Base-by-base conservation (phyloP, 2,888 invertebrate species). In the Oxyteleia sp. region DNA sequence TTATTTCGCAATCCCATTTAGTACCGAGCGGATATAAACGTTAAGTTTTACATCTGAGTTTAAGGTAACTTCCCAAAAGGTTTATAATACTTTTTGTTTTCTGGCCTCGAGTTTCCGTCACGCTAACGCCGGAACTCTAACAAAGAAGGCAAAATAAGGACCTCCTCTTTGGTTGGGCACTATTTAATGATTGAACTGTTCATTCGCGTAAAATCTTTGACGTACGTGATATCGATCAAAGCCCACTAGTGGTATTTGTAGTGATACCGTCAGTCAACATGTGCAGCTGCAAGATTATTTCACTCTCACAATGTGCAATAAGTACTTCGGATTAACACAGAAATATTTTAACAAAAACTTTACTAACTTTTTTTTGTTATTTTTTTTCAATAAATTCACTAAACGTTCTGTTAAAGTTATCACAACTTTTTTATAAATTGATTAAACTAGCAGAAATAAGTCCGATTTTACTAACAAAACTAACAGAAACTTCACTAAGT, bases 81-180 rank as follows among this genome's bases (percentile, higher is more conserved):
- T 63, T 74, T 78, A 55, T 43, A 71, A 51, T 76, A 57, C 66
- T 76, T 64, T 75, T 79, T 83, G 83, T 79, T 83, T 83, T 69
- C 59, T 15, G 32, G 4, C 29, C 47, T 61, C 49, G 68, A 63
- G 68, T 78, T 82, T 82, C 78, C 82, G 82, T 83, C 79, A 83
- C 61, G 79, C 69, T 35, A 83, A 74, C 76, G 59, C 74, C 74
- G 74, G 68, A 69, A 82, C 72, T 75, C 26, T 10, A 83, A 78
- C 68, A 83, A 83, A 63, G 63, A 26, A 45, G 49, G 7, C 16
- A 41, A 74, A 55, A 74, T 32, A 64, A 78, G 69, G 55, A 66
- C 75, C 59, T 53, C 13, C 59, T 55, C 45, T 69, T 41, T n/a
- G n/a, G 69, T 45, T 23, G 59, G 43, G 72, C 38, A 59, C 26